These are phyloP conservation scores for Corythaixoides concolor DNA, from an alignment of 2,113 vertebrate species.

Conservation along the genomic window DNA sequence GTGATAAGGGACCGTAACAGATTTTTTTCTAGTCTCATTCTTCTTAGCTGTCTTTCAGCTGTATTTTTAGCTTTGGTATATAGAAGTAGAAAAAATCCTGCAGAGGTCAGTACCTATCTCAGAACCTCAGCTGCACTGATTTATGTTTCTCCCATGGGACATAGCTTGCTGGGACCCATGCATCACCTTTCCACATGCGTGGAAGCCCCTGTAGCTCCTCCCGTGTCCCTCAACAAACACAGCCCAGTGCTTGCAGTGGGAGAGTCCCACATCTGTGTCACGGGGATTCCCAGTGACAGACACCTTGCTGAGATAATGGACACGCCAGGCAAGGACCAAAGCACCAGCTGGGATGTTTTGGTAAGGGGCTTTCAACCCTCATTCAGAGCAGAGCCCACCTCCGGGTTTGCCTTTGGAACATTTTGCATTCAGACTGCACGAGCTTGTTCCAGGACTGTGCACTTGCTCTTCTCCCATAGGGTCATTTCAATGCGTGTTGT, in stretches of 20 bases:
- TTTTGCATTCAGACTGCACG: background rate
- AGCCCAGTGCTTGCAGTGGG: fast-evolving
- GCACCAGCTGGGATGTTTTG: fast-evolving
- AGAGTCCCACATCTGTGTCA: fast-evolving
- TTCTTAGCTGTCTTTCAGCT: background rate
- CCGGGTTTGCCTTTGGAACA: background rate
- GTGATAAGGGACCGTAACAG: fast-evolving
- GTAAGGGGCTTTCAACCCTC: background rate
- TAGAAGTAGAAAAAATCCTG: background rate
- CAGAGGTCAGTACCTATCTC: background rate
- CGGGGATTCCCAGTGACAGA: background rate
- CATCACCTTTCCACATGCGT: fast-evolving
- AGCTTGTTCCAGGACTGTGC: background rate
- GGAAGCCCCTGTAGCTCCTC: background rate
- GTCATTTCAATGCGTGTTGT: background rate
- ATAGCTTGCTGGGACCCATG: background rate
- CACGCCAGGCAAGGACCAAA: background rate
- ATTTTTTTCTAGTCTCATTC: background rate
- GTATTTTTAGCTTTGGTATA: background rate
- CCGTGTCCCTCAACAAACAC: background rate
- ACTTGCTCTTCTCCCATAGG: background rate
- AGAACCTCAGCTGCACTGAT: background rate
- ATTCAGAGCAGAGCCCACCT: background rate
- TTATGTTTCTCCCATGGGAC: background rate
- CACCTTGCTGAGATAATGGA: background rate